A percentile compares a stretch with the other conserved stretches of the same genome.
Conservation (phyloP, 2,888 invertebrate genomes). For the Aleiodes alternator region DNA sequence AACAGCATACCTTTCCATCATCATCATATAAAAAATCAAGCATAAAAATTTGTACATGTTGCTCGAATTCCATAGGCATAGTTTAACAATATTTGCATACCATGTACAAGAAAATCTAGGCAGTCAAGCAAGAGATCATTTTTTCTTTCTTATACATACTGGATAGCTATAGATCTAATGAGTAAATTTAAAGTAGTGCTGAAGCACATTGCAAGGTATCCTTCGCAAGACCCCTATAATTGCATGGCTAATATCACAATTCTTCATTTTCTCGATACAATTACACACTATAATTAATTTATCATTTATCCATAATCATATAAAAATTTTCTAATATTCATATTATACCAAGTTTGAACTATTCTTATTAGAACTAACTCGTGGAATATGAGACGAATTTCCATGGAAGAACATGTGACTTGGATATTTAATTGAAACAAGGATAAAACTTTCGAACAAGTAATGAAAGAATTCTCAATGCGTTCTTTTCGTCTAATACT, state of each 20-base stretch:
- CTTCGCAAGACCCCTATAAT: conserved; percentile 57
- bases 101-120: conserved; percentile 69
- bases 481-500: neutral
- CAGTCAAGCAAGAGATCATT: conserved; percentile 55
- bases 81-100: conserved; percentile 59
- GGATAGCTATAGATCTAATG: conserved; percentile 17
- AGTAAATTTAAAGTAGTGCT: conserved; percentile 41
- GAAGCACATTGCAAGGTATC: conserved; percentile 41
- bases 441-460: no score
- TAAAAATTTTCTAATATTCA: conserved; percentile 21
- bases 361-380: no score
- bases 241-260: conserved; percentile 73
- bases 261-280: conserved; percentile 54
- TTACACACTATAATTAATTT: conserved; percentile 31
- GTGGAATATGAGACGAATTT: no score
- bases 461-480: no score
- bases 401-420: no score
- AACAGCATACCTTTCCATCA: no score
- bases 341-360: neutral
- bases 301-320: conserved; percentile 10
- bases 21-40: no score
- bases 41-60: conserved; percentile 65
- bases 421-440: no score
- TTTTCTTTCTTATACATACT: conserved; percentile 49
- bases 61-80: conserved; percentile 61